A percentile compares a stretch with the other conserved stretches of the same genome.
phyloP scores from a whole-genome alignment of 2,888 invertebrate species.

The Sycophila texana region DNA sequence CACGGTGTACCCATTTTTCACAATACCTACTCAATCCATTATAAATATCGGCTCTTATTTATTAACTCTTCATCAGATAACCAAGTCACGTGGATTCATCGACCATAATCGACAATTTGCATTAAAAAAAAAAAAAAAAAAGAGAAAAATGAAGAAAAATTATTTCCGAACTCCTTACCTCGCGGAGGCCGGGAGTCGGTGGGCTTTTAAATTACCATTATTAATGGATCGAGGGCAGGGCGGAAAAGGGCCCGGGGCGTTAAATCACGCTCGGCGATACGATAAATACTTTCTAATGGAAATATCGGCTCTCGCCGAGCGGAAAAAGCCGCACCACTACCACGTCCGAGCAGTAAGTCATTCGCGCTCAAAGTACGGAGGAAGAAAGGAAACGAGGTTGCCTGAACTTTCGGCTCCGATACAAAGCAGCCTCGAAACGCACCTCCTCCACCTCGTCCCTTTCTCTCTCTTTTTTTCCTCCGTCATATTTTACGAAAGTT shows the following conservation, averaged over 20 bases:
- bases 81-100: too few relatives aligned
- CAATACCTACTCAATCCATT: too few relatives aligned
- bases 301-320: slow-evolving; percentile 45
- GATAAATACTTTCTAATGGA: slow-evolving; percentile 56
- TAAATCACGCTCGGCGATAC: slow-evolving; percentile 51
- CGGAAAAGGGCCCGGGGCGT: slow-evolving; percentile 15
- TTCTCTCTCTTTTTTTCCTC: too few relatives aligned
- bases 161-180: too few relatives aligned
- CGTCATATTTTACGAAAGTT: too few relatives aligned
- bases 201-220: slow-evolving; percentile 24
- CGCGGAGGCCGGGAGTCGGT: too few relatives aligned
- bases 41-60: too few relatives aligned
- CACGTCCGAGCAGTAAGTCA: slow-evolving; percentile 54
- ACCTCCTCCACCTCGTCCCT: too few relatives aligned
- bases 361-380: slow-evolving; percentile 23
- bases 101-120: not conserved
- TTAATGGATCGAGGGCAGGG: slow-evolving; percentile 12
- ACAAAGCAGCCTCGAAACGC: too few relatives aligned
- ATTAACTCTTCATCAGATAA: too few relatives aligned
- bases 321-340: slow-evolving; percentile 38
- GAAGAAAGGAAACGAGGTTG: slow-evolving; percentile 1
- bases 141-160: not conserved
- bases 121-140: not conserved
- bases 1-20: too few relatives aligned
- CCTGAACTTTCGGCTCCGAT: too few relatives aligned